Percentiles rank a stretch among this genome's conserved stretches.
These are phyloP conservation scores for Netelia virgata DNA, from an alignment of 2,888 invertebrate species.

Conservation along the genomic window DNA sequence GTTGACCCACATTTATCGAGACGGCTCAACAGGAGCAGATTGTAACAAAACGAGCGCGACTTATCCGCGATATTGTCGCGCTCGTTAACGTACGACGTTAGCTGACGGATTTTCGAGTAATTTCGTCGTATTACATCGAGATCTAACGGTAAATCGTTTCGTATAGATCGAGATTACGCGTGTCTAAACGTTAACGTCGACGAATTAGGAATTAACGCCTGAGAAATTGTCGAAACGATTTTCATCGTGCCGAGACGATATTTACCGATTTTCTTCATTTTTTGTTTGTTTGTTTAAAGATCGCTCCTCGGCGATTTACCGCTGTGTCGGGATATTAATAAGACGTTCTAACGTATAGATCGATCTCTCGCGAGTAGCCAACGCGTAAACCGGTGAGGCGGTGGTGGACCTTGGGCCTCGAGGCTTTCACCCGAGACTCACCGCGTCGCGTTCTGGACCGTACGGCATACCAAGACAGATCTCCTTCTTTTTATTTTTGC, in stretches of 20 bases:
- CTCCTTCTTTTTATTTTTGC: slow-evolving; percentile 67
- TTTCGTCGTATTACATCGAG: slow-evolving; percentile 28
- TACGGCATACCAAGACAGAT: slow-evolving; percentile 79
- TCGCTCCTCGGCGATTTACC: slow-evolving; percentile 53
- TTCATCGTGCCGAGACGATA: no score
- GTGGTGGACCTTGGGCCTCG: slow-evolving; percentile 77
- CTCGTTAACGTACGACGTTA: slow-evolving; percentile 81
- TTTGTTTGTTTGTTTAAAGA: slow-evolving; percentile 72
- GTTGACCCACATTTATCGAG: slow-evolving; percentile 78
- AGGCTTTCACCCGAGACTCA: slow-evolving; percentile 79
- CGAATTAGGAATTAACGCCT: not conserved
- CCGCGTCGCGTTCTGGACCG: slow-evolving; percentile 52
- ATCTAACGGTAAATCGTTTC: not conserved
- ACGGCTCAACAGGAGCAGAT: slow-evolving; percentile 44
- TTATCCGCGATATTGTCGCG: not conserved
- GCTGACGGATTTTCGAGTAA: slow-evolving; percentile 30
- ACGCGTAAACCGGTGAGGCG: slow-evolving; percentile 71
- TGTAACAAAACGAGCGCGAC: slow-evolving; percentile 74
- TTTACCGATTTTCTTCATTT: no score
- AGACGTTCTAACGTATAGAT: slow-evolving; percentile 70
- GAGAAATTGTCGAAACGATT: no score
- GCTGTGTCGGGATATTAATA: slow-evolving; percentile 69
- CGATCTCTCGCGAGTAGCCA: slow-evolving; percentile 67
- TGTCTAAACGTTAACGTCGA: not conserved
- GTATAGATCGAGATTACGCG: not conserved